Conservation (phyloP, 2,797 vertebrate genomes). For the Rhodeus uyekii region DNA sequence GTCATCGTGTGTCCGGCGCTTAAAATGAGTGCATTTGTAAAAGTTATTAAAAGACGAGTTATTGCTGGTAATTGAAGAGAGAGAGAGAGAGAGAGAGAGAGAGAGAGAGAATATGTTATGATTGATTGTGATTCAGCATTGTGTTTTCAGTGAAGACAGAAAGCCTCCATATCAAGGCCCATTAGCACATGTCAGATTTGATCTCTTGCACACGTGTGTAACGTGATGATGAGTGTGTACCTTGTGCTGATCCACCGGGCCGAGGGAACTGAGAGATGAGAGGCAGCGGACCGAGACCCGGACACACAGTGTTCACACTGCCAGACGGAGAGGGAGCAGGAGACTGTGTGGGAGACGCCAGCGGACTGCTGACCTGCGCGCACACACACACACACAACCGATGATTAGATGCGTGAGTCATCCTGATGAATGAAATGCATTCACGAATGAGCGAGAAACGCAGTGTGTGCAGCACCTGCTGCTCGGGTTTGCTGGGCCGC, state of each 20-base stretch:
- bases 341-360: constrained; percentile 93
- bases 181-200: background rate
- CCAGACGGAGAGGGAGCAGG: constrained; percentile 92
- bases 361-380: constrained; percentile 87
- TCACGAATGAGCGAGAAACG: background rate
- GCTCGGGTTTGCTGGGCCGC: constrained; percentile 90
- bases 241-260: constrained; percentile 90
- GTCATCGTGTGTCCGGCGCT: too few relatives aligned
- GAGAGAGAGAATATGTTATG: too few relatives aligned
- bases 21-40: too few relatives aligned
- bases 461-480: constrained; percentile 65
- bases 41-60: too few relatives aligned
- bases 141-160: background rate
- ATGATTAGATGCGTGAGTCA: background rate
- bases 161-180: background rate
- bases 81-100: too few relatives aligned
- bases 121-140: too few relatives aligned
- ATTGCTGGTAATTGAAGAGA: too few relatives aligned
- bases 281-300: constrained; percentile 90
- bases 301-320: constrained; percentile 89
- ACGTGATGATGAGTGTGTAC: constrained; percentile 64
- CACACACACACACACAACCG: background rate
- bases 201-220: background rate
- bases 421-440: background rate
- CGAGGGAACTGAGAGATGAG: constrained; percentile 92